phyloP scores from a whole-genome alignment of 2,797 vertebrate genomes.

The Uromys caudimaculatus region DNA sequence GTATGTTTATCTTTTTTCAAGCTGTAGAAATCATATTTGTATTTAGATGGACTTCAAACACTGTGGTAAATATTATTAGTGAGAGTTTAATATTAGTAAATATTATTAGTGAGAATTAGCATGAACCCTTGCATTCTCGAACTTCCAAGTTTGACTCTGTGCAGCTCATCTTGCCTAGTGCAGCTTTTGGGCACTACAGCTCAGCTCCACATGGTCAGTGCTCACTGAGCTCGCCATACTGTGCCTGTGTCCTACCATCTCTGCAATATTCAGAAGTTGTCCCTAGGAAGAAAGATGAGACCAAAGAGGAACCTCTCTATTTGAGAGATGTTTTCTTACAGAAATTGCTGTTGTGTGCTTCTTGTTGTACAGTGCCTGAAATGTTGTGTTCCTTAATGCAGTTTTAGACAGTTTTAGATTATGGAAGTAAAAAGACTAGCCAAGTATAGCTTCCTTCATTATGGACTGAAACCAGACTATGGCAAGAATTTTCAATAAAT shows the following conservation, averaged over 20 bases:
- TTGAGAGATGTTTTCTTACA: not conserved
- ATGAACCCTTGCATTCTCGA: not conserved
- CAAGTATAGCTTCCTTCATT: not conserved
- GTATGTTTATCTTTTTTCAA: not conserved
- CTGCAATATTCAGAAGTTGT: not conserved
- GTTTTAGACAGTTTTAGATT: not conserved
- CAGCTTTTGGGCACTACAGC: not conserved
- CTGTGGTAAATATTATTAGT: not conserved
- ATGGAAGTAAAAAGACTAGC: not conserved
- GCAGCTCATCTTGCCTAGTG: not conserved
- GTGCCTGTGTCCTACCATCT: not conserved
- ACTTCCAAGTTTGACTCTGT: not conserved
- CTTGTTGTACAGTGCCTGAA: not conserved
- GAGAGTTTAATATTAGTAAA: no score
- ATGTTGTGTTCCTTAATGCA: not conserved
- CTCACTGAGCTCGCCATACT: not conserved
- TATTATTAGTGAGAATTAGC: no score
- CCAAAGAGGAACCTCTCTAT: not conserved
- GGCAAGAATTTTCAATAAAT: not conserved
- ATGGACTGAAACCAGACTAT: not conserved
- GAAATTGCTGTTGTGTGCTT: not conserved
- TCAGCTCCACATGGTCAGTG: not conserved
- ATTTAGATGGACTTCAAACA: not conserved
- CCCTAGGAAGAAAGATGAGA: not conserved
- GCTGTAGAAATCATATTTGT: not conserved